Evolutionary conservation across 2,797 vertebrate genomes (phyloP), one percentile per base, ranked within the genome.

Genomic region (Sphenodon punctatus): DNA sequence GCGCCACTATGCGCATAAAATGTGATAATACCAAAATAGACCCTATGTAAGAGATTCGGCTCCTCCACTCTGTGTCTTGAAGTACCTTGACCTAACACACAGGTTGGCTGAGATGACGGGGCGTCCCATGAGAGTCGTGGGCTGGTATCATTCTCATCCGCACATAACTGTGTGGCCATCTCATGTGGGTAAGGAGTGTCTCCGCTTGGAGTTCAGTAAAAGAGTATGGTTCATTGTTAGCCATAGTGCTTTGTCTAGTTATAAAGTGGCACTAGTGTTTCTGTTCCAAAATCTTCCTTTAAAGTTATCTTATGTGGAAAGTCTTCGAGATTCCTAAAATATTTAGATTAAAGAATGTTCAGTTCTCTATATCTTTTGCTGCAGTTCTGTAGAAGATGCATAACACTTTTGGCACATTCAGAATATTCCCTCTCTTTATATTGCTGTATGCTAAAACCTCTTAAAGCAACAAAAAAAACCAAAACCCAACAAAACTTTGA

Each of bases 101-200:
- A 97, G 97, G 76, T 93, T 99, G 92, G 98, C 98, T 45, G 98
- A 98, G 82, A 96, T 96, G 85, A 99, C 97, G 1, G 98, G 98
- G 53, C 96, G 96, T 7, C 97, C 98, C 22, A 97, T 99, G 97
- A 95, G 98, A 78, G 98, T 99, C 51, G 98, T 99, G 43, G 98
- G 98, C 88, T 99, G 98, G 98, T 99, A 99, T 86, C 98, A 99
- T 90, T 99, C 98, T 38, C 98, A 99, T 84, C 98, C 98, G 30
- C 98, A 99, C 84, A 99, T 99, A 89, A 99, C 98, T 2, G 98
- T 99, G 51, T 99, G 98, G 98, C 98, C 98, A 0, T 99, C 98
- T 0, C 98, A 99, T 51, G 98, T 99, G 0, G 97, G 97, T 98
- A 92, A 96, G 97, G 93, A 60, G 74, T 42, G 11, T 11, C 14